Conservation (phyloP, 2,888 invertebrate species). For the Cylindroiulus punctatus region DNA sequence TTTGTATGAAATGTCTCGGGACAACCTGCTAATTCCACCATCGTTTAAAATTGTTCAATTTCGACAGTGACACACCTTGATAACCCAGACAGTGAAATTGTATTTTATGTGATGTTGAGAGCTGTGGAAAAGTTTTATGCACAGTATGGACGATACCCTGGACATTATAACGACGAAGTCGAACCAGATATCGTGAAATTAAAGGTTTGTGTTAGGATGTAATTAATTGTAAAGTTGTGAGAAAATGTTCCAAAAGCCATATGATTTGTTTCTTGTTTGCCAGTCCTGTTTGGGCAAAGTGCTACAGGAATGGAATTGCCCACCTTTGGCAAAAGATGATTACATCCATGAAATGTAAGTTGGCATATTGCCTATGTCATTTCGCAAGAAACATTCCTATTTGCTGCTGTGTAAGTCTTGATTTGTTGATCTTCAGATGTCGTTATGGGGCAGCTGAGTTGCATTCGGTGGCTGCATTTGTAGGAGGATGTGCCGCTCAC, state of each 20-base stretch:
- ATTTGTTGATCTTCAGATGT: conserved; percentile 68
- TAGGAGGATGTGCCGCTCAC: conserved; percentile 93
- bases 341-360: conserved; percentile 86
- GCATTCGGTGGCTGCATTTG: conserved; percentile 91
- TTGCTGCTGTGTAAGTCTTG: not conserved
- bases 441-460: conserved; percentile 94
- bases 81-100: conserved; percentile 85
- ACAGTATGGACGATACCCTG: conserved; percentile 90
- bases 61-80: conserved; percentile 69
- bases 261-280: conserved; percentile 54
- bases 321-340: conserved; percentile 84
- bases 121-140: conserved; percentile 90
- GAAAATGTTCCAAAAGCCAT: no score
- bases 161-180: conserved; percentile 83
- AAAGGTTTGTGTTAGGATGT: conserved; percentile 70
- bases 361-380: not conserved
- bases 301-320: conserved; percentile 85
- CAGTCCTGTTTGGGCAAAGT: conserved; percentile 75
- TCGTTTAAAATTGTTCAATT: not conserved
- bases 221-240: not conserved
- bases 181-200: conserved; percentile 90
- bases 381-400: no score
- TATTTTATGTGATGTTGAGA: conserved; percentile 88
- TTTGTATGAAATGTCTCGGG: not conserved
- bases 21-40: not conserved